Evolutionary conservation across 2,888 invertebrate species (phyloP).

Genomic region (Xylocampa areola): DNA sequence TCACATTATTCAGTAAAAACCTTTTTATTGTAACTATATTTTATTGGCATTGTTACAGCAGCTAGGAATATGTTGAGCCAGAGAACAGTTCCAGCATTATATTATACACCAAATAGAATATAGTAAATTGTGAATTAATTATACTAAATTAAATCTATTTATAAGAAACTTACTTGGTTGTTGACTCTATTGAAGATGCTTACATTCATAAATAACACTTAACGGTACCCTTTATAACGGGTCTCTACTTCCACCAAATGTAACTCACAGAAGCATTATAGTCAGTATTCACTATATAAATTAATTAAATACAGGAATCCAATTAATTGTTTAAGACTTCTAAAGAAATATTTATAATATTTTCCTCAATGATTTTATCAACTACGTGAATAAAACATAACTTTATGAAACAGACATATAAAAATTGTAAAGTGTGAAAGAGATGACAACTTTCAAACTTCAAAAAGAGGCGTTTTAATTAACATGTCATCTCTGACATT

Average conservation of each 20-base stretch:
- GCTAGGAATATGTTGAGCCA: neutral
- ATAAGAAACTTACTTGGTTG: conserved; percentile 90
- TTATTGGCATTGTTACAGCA: too few species aligned
- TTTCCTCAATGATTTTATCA: conserved; percentile 28
- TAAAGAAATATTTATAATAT: conserved; percentile 11
- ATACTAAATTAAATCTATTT: neutral
- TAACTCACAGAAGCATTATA: conserved; percentile 41
- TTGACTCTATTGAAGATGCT: conserved; percentile 95
- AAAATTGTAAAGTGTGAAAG: too few species aligned
- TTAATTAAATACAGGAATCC: neutral
- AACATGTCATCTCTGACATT: too few species aligned
- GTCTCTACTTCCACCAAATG: conserved; percentile 48
- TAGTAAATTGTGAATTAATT: too few species aligned
- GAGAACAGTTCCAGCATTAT: neutral
- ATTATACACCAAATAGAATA: neutral
- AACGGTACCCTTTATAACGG: conserved; percentile 74
- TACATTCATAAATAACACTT: conserved; percentile 93
- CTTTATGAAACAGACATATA: neutral
- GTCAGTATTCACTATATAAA: neutral
- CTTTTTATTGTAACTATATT: too few species aligned
- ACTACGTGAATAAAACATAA: neutral
- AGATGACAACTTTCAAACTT: too few species aligned
- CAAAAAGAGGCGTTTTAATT: too few species aligned
- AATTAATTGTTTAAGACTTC: conserved; percentile 3
- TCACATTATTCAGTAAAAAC: too few species aligned